These are phyloP conservation scores for Menidia beryllina DNA, from an alignment of 2,113 vertebrate species.

Conservation along the genomic window DNA sequence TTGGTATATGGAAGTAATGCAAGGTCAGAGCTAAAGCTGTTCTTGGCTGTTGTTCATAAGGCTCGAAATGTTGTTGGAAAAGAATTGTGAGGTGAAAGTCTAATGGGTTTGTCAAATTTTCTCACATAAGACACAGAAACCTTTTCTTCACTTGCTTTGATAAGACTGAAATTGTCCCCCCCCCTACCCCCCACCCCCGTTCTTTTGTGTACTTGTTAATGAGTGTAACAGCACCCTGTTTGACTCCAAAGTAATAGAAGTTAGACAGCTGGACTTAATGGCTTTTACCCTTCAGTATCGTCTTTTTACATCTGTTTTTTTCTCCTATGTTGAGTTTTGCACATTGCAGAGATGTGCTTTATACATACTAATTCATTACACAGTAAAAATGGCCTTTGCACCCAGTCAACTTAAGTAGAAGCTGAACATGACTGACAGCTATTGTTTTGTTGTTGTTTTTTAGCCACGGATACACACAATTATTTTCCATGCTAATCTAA, in stretches of 20 bases:
- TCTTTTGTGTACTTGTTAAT: slow-evolving; percentile 48
- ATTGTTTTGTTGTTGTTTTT: not conserved
- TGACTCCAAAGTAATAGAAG: slow-evolving; percentile 53
- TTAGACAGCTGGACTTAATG: slow-evolving; percentile 55
- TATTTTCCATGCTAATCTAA: slow-evolving; percentile 13
- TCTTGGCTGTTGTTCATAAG: not conserved
- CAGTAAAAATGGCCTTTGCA: slow-evolving; percentile 18
- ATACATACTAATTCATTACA: slow-evolving; percentile 10
- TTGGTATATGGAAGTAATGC: not conserved
- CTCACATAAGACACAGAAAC: slow-evolving; percentile 31
- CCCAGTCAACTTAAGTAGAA: slow-evolving; percentile 10
- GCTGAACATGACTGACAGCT: not conserved
- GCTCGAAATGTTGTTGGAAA: not conserved
- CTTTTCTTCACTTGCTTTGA: slow-evolving; percentile 24
- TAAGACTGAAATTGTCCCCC: slow-evolving; percentile 1
- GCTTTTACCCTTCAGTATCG: slow-evolving; percentile 12
- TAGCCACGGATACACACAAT: not conserved
- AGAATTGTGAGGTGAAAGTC: slow-evolving; percentile 3
- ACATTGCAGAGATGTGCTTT: slow-evolving; percentile 6
- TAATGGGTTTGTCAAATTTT: slow-evolving; percentile 22
- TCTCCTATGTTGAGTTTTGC: slow-evolving; percentile 38
- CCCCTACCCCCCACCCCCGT: not conserved
- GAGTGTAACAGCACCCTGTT: slow-evolving; percentile 26
- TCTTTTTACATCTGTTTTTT: slow-evolving; percentile 1
- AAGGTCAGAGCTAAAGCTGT: not conserved